Evolutionary conservation across 2,888 invertebrate genomes (phyloP).

Genomic region (Neoaliturus tenellus): DNA sequence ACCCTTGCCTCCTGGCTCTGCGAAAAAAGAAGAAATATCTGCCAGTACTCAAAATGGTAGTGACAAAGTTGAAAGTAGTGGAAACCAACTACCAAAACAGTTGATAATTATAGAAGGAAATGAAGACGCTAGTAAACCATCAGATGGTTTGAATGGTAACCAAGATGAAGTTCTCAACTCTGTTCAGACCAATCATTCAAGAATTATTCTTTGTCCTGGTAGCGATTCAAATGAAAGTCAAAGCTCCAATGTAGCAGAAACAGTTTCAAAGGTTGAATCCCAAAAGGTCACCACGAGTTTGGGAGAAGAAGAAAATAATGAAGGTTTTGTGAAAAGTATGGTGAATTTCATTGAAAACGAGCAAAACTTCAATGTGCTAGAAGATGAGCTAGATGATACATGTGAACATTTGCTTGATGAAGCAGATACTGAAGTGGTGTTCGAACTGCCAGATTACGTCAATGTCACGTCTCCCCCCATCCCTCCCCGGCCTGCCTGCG

Average conservation of each 20-base stretch:
- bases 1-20: slow-evolving; percentile 16
- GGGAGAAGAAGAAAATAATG: slow-evolving; percentile 34
- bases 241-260: not conserved
- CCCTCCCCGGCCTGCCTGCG: slow-evolving; percentile 60
- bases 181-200: not conserved
- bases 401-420: slow-evolving; percentile 52
- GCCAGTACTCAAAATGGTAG: not conserved
- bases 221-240: not conserved
- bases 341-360: slow-evolving; percentile 49
- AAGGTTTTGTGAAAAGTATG: slow-evolving; percentile 56
- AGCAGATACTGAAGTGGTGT: slow-evolving; percentile 51
- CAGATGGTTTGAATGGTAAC: not conserved
- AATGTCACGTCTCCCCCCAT: slow-evolving; percentile 62
- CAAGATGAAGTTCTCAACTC: no score
- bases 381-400: slow-evolving; percentile 54
- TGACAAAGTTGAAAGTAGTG: not conserved
- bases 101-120: slow-evolving; percentile 12
- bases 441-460: slow-evolving; percentile 61
- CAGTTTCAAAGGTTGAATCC: not conserved
- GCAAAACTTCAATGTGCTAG: slow-evolving; percentile 20
- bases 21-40: not conserved
- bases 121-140: not conserved
- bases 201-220: not conserved
- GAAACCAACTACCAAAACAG: not conserved
- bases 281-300: slow-evolving; percentile 10